Evolutionary conservation across 2,797 vertebrate species (phyloP).

Genomic region (Sebastes hubbsi): DNA sequence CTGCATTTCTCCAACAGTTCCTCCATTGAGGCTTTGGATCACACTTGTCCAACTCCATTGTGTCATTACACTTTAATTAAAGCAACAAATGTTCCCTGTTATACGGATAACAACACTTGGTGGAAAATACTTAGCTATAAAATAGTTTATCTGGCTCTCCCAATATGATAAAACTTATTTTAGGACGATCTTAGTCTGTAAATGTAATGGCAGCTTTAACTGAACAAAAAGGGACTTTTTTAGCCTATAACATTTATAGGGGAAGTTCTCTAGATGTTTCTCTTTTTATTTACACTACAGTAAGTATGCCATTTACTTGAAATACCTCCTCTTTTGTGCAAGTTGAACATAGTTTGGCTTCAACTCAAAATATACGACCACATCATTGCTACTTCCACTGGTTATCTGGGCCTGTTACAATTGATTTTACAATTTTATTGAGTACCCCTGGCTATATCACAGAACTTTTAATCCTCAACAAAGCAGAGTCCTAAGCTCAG

Average conservation of each 20-base stretch:
- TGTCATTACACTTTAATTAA: conserved; percentile 41
- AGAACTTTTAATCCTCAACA: conserved; percentile 30
- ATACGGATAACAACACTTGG: conserved; percentile 21
- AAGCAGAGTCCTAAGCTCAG: conserved; percentile 17
- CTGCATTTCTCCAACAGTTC: neutral
- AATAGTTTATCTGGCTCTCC: conserved; percentile 7
- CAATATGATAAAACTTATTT: conserved; percentile 8
- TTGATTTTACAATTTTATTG: conserved; percentile 16
- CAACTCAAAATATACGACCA: neutral
- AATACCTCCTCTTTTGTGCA: neutral
- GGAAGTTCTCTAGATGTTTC: neutral
- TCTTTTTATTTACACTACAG: neutral
- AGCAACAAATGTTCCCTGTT: conserved; percentile 42
- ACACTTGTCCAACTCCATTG: conserved; percentile 13
- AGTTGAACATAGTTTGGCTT: neutral
- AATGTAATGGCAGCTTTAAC: conserved; percentile 22
- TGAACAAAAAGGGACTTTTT: neutral
- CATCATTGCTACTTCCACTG: neutral
- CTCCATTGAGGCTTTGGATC: neutral
- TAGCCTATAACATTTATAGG: neutral
- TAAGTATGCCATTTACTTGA: neutral
- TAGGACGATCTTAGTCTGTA: neutral
- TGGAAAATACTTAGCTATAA: conserved; percentile 1
- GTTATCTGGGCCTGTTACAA: neutral
- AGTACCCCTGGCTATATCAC: neutral